Evolutionary conservation across 2,113 vertebrate species (phyloP).

Genomic region (Corapipo altera): DNA sequence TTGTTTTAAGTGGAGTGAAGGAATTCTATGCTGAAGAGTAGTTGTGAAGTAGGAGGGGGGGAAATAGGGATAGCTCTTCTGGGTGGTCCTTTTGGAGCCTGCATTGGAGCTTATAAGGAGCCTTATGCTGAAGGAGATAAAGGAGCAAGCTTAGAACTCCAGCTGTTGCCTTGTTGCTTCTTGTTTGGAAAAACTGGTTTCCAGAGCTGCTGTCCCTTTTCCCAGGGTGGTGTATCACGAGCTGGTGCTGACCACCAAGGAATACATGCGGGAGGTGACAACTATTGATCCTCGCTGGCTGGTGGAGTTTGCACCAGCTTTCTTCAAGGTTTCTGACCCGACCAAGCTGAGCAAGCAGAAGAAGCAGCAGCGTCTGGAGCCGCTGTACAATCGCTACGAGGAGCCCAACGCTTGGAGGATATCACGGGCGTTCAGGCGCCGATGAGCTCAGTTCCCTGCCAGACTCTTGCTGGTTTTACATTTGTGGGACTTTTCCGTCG

Average conservation of each 20-base stretch:
- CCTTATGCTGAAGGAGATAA: neutral
- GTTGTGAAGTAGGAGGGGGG: neutral
- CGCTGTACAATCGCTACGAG: constrained; percentile 96
- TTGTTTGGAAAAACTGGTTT: neutral
- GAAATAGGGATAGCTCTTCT: neutral
- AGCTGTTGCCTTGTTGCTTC: neutral
- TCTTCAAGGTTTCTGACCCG: constrained; percentile 98
- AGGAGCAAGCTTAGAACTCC: neutral
- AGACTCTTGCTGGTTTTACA: rapidly evolving
- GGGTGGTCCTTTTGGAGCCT: neutral
- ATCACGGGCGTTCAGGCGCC: constrained; percentile 90
- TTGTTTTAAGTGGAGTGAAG: neutral
- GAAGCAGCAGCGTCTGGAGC: constrained; percentile 95
- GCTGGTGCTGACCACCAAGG: constrained; percentile 96
- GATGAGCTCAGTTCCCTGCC: constrained; percentile 36
- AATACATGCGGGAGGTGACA: constrained; percentile 98
- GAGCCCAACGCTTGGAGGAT: constrained; percentile 98
- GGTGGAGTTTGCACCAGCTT: constrained; percentile 94
- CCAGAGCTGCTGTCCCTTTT: neutral
- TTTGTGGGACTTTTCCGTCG: neutral
- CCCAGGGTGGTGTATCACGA: constrained; percentile 96
- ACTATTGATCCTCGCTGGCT: constrained; percentile 98
- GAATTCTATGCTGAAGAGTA: neutral
- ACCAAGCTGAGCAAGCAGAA: constrained; percentile 99
- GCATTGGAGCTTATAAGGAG: neutral